phyloP scores from a whole-genome alignment of 1,140 invertebrate genomes.

The Monochamus saltuarius region DNA sequence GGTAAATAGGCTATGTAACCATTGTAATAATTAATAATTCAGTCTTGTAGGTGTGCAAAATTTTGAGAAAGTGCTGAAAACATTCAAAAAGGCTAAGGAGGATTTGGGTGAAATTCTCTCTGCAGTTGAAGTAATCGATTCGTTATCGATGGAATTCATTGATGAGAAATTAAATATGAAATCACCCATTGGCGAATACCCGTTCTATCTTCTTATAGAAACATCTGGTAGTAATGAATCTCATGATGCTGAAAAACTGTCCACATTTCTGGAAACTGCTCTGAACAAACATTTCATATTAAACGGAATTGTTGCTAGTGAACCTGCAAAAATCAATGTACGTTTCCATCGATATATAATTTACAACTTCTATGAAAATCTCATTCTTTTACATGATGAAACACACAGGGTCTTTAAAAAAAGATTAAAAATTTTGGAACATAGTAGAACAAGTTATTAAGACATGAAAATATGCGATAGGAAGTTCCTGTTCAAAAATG shows the following conservation, averaged over 20 bases:
- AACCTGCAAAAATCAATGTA: constrained; percentile 67
- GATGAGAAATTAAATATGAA: constrained; percentile 61
- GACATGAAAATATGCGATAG: too few relatives aligned
- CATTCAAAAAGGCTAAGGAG: constrained; percentile 70
- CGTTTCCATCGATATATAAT: neutral
- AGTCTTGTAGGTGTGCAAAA: constrained; percentile 62
- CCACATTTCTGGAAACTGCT: constrained; percentile 71
- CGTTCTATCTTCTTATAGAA: constrained; percentile 91
- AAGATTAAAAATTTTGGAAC: too few relatives aligned
- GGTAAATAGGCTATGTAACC: neutral
- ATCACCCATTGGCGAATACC: constrained; percentile 64
- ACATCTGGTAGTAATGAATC: constrained; percentile 78
- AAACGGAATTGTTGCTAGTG: constrained; percentile 82
- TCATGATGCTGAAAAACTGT: constrained; percentile 87
- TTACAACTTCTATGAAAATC: neutral
- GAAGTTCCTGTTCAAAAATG: too few relatives aligned
- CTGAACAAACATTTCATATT: constrained; percentile 70
- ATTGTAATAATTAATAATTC: neutral
- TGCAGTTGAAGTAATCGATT: constrained; percentile 91
- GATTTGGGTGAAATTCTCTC: constrained; percentile 87
- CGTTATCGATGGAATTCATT: constrained; percentile 61
- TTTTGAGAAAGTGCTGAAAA: constrained; percentile 76
- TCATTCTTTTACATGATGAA: neutral
- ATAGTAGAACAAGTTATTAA: too few relatives aligned
- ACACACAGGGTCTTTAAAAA: too few relatives aligned